These are phyloP conservation scores for Leptestheria dahalacensis DNA, from an alignment of 1,140 invertebrate genomes.

Conservation along the genomic window DNA sequence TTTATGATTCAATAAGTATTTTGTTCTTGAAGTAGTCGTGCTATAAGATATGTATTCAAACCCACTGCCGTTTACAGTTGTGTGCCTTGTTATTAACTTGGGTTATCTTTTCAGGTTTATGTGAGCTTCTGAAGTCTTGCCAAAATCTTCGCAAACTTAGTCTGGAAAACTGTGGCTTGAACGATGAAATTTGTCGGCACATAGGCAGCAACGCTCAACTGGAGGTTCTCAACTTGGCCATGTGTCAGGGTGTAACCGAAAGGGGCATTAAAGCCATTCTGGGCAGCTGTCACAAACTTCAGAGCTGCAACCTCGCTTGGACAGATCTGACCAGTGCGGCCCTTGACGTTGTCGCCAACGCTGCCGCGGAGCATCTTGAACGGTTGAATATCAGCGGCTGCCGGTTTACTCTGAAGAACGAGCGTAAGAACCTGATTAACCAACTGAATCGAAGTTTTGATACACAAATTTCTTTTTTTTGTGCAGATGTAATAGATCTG, in stretches of 20 bases:
- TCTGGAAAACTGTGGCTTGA: slow-evolving; percentile 54
- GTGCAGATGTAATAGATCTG: slow-evolving; percentile 48
- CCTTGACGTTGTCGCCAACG: slow-evolving; percentile 42
- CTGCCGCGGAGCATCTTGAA: slow-evolving; percentile 43
- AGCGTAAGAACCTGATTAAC: slow-evolving; percentile 36
- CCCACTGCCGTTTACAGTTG: no score
- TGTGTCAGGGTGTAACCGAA: slow-evolving; percentile 45
- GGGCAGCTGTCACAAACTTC: slow-evolving; percentile 43
- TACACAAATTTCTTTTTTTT: slow-evolving; percentile 19
- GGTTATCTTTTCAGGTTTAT: slow-evolving; percentile 30
- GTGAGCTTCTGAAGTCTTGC: slow-evolving; percentile 47
- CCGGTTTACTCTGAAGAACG: slow-evolving; percentile 51
- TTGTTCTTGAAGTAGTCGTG: no score
- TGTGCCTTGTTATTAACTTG: slow-evolving; percentile 4
- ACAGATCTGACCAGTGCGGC: slow-evolving; percentile 44
- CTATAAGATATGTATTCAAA: no score
- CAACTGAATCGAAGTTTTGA: not conserved
- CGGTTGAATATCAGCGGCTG: slow-evolving; percentile 67
- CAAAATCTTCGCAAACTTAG: slow-evolving; percentile 59
- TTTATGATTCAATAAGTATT: no score
- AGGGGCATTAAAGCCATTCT: slow-evolving; percentile 43
- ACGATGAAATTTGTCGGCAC: slow-evolving; percentile 40
- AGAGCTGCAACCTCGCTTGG: slow-evolving; percentile 62
- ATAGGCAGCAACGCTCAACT: slow-evolving; percentile 48
- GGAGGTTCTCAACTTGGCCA: slow-evolving; percentile 55